phyloP scores from a whole-genome alignment of 2,888 invertebrate species.

The Oxycera nigricornis region DNA sequence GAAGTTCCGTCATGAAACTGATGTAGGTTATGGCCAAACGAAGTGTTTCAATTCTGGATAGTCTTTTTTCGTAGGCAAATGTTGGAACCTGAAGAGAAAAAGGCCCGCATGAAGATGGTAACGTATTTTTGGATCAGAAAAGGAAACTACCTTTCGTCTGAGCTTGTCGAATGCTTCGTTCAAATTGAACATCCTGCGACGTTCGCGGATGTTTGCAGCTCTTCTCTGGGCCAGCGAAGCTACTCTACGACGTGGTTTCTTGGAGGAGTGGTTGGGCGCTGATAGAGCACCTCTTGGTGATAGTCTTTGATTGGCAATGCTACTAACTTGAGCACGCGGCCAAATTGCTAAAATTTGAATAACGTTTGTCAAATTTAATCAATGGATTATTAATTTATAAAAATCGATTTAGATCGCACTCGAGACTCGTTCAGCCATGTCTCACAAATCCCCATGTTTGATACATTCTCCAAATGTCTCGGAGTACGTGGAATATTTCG shows the following conservation, averaged over 20 bases:
- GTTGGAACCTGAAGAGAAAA: slow-evolving; percentile 77
- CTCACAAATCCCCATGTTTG: too few species aligned
- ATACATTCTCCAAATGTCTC: too few species aligned
- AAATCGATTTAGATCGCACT: too few species aligned
- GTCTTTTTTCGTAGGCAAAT: slow-evolving; percentile 94
- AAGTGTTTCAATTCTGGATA: slow-evolving; percentile 94
- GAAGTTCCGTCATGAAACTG: slow-evolving; percentile 92
- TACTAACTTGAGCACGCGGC: slow-evolving; percentile 67
- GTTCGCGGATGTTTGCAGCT: slow-evolving; percentile 91
- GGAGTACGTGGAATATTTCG: too few species aligned
- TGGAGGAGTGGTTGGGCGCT: slow-evolving; percentile 63
- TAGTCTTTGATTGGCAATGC: slow-evolving; percentile 59
- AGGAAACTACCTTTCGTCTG: slow-evolving; percentile 77
- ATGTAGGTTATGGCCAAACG: slow-evolving; percentile 95
- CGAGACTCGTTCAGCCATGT: too few species aligned
- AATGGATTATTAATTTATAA: too few species aligned
- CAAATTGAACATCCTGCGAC: slow-evolving; percentile 92
- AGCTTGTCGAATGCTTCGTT: slow-evolving; percentile 96
- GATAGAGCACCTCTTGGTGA: slow-evolving; percentile 53
- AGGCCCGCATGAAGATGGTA: neutral
- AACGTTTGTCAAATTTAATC: too few species aligned
- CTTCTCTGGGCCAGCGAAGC: slow-evolving; percentile 90
- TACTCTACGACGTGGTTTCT: slow-evolving; percentile 85
- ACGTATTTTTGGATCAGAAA: neutral
- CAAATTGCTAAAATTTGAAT: slow-evolving; percentile 60